Base-by-base conservation (phyloP, 2,888 invertebrate genomes). In the Mythimna lalbum region DNA sequence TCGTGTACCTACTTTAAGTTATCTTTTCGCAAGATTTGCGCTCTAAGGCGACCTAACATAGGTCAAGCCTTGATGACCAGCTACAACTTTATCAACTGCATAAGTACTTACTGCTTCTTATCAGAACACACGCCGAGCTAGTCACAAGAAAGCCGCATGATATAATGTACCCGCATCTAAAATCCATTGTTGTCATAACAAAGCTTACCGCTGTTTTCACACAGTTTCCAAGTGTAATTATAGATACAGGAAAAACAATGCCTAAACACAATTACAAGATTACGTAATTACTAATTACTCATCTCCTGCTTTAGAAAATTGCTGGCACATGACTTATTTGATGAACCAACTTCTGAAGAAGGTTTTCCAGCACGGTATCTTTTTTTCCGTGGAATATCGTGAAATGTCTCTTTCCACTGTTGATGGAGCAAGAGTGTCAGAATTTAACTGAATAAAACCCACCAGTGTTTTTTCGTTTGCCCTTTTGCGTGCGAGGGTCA, bases 161-260 rank as follows among this genome's bases (percentile, higher is more conserved):
- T 65, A 27, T 49, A 47, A 55, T 63, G 43, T 6, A 14, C 5
- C 17, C 17, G 7, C 27, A 33, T 33, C 39, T 12, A 10, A 59
- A 49, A 19, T 21, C 55, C 56, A 73, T 73, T 65, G 57, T 68
- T 50, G 53, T 12, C 17, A 14, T 27, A 23, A 0, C 6, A 19
- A 6, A 19, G 47, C 47, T 56, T 55, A 66, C 55, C 27, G 49
- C 9, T 12, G 50, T 80, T 66, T 69, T 73, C 81, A 69, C 70
- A 73, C 52, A 49, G 3, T 49, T 47, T 19, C 47, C 47, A 49
- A 49, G 36, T 33, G n/a, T 62, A 53, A 76, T 76, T 61, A 68
- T 23, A 14, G 19, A 68, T 19, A 66, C 72, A 76, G 80, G 80
- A 70, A 81, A 76, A 70, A 65, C 64, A 77, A 55, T 47, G 36